These are phyloP conservation scores for Merops nubicus DNA, from an alignment of 2,113 vertebrate species.

Conservation along the genomic window DNA sequence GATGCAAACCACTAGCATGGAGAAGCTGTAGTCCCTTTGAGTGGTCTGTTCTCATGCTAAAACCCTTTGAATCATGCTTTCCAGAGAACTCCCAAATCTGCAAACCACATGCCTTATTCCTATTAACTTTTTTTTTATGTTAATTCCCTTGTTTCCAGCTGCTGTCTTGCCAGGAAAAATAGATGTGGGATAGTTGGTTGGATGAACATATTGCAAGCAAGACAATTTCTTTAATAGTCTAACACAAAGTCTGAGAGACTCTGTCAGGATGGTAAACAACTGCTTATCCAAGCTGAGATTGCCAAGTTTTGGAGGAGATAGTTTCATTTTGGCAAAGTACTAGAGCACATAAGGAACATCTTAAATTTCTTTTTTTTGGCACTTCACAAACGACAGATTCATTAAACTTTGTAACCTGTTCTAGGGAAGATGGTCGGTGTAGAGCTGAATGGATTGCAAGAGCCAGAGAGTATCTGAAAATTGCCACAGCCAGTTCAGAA, in stretches of 20 bases:
- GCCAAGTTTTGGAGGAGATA: neutral
- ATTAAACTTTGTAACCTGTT: neutral
- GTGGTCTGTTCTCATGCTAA: neutral
- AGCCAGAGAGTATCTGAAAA: neutral
- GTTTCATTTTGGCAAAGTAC: conserved; percentile 10
- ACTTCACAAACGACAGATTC: neutral
- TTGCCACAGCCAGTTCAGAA: neutral
- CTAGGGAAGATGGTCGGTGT: neutral
- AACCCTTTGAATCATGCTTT: neutral
- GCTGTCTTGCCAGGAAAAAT: neutral
- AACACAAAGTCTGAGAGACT: conserved; percentile 37
- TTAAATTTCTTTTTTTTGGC: neutral
- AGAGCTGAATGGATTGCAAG: neutral
- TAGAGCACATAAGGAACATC: conserved; percentile 13
- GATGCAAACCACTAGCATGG: neutral
- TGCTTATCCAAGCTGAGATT: conserved; percentile 31
- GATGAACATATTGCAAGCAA: conserved; percentile 25
- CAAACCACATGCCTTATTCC: neutral
- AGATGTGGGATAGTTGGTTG: neutral
- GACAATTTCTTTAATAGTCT: conserved; percentile 19
- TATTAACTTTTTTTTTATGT: neutral
- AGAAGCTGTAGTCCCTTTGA: neutral
- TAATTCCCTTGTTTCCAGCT: neutral
- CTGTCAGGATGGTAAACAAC: conserved; percentile 25
- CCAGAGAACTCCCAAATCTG: neutral